Percentiles rank a stretch among this genome's conserved stretches.
Evolutionary conservation across 2,888 invertebrate genomes (phyloP).

Genomic region (Falcaria lacertinaria): DNA sequence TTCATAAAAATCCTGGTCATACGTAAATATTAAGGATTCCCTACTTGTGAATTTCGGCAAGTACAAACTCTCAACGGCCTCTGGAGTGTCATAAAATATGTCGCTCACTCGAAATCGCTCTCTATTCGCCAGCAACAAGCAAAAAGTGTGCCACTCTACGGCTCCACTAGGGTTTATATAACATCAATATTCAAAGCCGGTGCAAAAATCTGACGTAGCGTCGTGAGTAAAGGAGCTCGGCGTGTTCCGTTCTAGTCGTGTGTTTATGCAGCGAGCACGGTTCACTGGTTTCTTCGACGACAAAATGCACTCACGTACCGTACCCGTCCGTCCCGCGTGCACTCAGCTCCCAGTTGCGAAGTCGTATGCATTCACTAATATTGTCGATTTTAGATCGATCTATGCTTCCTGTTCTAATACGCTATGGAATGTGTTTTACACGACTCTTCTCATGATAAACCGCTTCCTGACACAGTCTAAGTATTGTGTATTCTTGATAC

Average conservation of each 20-base stretch:
- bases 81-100: slow-evolving; percentile 17
- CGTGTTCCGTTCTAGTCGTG: slow-evolving; percentile 46
- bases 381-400: slow-evolving; percentile 55
- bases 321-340: slow-evolving; percentile 49
- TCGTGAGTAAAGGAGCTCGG: slow-evolving; percentile 36
- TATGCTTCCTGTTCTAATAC: slow-evolving; percentile 25
- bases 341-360: slow-evolving; percentile 55
- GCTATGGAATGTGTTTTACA: too few relatives aligned
- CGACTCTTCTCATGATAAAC: too few relatives aligned
- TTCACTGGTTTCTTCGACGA: slow-evolving; percentile 65
- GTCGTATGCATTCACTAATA: slow-evolving; percentile 55
- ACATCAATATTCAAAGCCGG: slow-evolving; percentile 63
- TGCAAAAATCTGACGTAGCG: slow-evolving; percentile 51
- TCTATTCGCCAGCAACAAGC: slow-evolving; percentile 23
- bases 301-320: slow-evolving; percentile 73
- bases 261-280: slow-evolving; percentile 61
- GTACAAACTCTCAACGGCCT: not conserved
- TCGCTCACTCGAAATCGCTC: slow-evolving; percentile 14
- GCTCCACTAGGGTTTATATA: slow-evolving; percentile 41
- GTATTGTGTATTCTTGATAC: too few relatives aligned
- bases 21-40: slow-evolving; percentile 6
- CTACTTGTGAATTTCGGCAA: not conserved
- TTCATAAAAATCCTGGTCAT: not conserved
- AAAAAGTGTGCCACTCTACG: slow-evolving; percentile 28
- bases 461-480: too few relatives aligned